Evolutionary conservation across 2,797 vertebrate species (phyloP).

Genomic region (Pogonophryne albipinna): DNA sequence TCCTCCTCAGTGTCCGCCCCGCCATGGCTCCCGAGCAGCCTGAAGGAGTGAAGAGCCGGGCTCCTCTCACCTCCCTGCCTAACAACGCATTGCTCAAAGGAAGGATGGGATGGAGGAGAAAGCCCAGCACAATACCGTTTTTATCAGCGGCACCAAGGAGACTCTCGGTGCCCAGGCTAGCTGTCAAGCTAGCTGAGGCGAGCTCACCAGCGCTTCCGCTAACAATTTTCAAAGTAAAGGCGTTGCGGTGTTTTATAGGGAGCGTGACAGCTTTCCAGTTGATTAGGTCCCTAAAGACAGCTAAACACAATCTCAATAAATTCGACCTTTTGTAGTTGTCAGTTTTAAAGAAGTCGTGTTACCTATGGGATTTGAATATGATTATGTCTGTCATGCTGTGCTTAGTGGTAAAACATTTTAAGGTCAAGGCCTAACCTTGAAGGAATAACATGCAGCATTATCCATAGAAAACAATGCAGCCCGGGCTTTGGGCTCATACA

Average conservation of each 20-base stretch:
- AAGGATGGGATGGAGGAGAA: slow-evolving; percentile 62
- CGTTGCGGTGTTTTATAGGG: not conserved
- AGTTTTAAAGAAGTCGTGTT: not conserved
- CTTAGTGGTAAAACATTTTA: too few relatives aligned
- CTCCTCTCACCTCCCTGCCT: slow-evolving; percentile 51
- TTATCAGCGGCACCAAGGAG: slow-evolving; percentile 36
- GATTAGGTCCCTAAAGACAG: too few relatives aligned
- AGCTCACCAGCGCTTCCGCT: slow-evolving; percentile 30
- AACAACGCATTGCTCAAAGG: slow-evolving; percentile 40
- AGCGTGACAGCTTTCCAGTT: not conserved
- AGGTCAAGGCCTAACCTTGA: too few relatives aligned
- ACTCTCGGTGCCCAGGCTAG: slow-evolving; percentile 3
- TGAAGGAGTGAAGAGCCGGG: slow-evolving; percentile 52
- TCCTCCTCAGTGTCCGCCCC: slow-evolving; percentile 55
- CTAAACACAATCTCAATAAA: not conserved
- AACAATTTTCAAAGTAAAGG: slow-evolving; percentile 62
- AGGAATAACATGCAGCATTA: too few relatives aligned
- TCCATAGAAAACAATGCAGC: too few relatives aligned
- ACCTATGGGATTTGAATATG: too few relatives aligned
- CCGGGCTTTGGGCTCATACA: too few relatives aligned
- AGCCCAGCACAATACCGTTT: slow-evolving; percentile 30
- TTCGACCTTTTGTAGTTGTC: not conserved
- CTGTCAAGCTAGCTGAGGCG: not conserved
- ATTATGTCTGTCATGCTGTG: too few relatives aligned
- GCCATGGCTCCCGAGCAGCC: slow-evolving; percentile 61